A percentile compares a stretch with the other conserved stretches of the same genome.
phyloP scores from a whole-genome alignment of 2,113 vertebrate genomes.

The Cephalophus harveyi region DNA sequence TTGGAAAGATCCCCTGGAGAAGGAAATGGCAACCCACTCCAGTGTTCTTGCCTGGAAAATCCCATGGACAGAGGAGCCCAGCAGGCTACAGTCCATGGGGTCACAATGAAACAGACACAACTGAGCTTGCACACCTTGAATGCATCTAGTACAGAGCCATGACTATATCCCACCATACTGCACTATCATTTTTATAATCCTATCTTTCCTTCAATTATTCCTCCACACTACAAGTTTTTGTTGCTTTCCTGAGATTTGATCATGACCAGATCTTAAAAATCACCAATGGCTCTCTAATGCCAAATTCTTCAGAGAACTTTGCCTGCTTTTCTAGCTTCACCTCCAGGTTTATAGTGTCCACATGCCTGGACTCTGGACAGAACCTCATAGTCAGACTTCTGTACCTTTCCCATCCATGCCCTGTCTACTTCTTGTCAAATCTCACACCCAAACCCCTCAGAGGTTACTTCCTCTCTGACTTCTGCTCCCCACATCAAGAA shows the following conservation, averaged over 20 bases:
- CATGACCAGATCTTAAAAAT: background rate
- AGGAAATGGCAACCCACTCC: background rate
- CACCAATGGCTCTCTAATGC: background rate
- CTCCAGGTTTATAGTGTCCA: background rate
- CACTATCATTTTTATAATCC: background rate
- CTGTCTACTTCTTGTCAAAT: background rate
- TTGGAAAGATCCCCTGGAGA: background rate
- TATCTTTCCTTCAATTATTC: background rate
- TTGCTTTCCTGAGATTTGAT: background rate
- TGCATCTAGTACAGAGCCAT: background rate
- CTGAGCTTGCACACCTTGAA: background rate
- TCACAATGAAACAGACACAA: background rate
- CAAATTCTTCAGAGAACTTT: background rate
- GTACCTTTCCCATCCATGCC: background rate
- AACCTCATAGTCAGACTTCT: background rate
- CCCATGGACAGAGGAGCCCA: background rate
- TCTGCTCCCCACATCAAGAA: background rate
- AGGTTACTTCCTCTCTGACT: background rate
- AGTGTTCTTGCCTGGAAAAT: background rate
- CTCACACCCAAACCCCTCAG: background rate
- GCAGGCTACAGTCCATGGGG: background rate
- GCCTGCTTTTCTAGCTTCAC: background rate
- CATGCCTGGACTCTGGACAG: background rate
- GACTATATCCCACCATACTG: background rate
- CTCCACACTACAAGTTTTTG: background rate